Conservation (phyloP, 2,797 vertebrate species). For the Crypturellus tataupa region DNA sequence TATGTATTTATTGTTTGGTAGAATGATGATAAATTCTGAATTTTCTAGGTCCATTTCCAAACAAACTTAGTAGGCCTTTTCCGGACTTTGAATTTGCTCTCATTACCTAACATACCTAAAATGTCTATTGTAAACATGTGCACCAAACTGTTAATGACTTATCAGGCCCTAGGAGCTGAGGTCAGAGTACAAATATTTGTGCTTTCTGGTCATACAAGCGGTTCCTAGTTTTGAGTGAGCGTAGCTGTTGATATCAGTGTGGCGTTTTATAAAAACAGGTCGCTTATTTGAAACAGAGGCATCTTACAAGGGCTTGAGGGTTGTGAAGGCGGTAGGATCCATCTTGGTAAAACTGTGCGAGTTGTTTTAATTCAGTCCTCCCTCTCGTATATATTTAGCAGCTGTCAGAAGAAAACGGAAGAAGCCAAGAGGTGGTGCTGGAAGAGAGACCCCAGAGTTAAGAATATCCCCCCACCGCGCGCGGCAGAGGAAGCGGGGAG, state of each 20-base stretch:
- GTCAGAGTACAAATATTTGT: background rate
- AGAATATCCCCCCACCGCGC: fast-evolving
- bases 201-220: background rate
- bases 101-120: slow-evolving; percentile 26
- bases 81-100: background rate
- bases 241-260: background rate
- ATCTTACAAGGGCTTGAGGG: background rate
- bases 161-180: background rate
- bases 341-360: fast-evolving
- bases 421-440: background rate
- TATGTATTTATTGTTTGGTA: slow-evolving; percentile 33
- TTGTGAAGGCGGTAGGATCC: background rate
- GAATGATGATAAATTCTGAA: background rate
- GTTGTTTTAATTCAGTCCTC: background rate
- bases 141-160: background rate
- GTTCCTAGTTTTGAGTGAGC: background rate
- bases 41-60: background rate
- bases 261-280: background rate
- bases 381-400: background rate
- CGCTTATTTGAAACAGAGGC: background rate
- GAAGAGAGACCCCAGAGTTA: background rate
- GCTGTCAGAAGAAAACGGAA: background rate
- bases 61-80: slow-evolving; percentile 13
- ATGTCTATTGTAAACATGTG: slow-evolving; percentile 13
- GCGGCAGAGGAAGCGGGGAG: background rate